Conservation (phyloP, 2,113 vertebrate species). For the Cynocephalus volans region DNA sequence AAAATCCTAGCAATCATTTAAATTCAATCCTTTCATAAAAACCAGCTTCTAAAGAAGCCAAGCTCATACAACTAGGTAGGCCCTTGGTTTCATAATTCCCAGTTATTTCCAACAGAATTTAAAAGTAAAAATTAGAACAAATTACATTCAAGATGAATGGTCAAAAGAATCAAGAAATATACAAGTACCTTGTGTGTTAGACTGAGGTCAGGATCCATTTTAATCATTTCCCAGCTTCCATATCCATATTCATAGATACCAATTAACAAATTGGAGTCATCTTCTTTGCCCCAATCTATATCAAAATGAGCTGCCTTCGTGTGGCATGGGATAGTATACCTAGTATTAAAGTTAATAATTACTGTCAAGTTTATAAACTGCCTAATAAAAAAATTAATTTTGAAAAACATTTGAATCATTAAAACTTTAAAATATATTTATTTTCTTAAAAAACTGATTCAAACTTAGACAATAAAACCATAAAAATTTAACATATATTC, state of each 20-base stretch:
- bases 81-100: neutral
- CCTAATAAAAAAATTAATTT: slow-evolving; percentile 46
- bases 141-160: slow-evolving; percentile 4
- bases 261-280: slow-evolving; percentile 98
- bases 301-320: slow-evolving; percentile 99
- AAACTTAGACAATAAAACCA: slow-evolving; percentile 26
- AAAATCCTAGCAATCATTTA: slow-evolving; percentile 39
- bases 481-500: slow-evolving; percentile 13
- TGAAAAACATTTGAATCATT: slow-evolving; percentile 15
- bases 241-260: slow-evolving; percentile 99
- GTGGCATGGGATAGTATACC: slow-evolving; percentile 97
- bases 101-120: slow-evolving; percentile 31
- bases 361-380: slow-evolving; percentile 16
- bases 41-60: neutral
- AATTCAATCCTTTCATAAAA: slow-evolving; percentile 42
- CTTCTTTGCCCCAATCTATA: slow-evolving; percentile 98
- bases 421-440: slow-evolving; percentile 38
- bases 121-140: slow-evolving; percentile 33
- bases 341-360: slow-evolving; percentile 82
- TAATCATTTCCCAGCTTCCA: slow-evolving; percentile 99
- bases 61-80: neutral
- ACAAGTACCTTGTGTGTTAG: slow-evolving; percentile 96
- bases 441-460: neutral
- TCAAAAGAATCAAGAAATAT: slow-evolving; percentile 51
- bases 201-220: slow-evolving; percentile 99